Percentiles rank a stretch among this genome's conserved stretches.
These are phyloP conservation scores for Antheraea mylitta DNA, from an alignment of 1,140 invertebrate genomes.

Conservation along the genomic window DNA sequence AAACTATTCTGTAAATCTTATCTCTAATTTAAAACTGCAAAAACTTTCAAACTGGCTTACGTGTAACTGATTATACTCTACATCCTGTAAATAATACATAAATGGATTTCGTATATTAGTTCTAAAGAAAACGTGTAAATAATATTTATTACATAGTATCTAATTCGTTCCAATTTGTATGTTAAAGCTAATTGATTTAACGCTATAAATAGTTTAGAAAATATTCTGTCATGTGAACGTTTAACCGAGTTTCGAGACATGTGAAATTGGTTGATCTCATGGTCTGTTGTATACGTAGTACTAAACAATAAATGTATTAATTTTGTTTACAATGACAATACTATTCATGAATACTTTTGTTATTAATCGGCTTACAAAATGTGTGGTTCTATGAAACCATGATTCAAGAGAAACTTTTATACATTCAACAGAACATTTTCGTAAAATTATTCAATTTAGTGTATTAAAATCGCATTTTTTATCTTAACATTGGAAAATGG, in stretches of 20 bases:
- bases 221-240: neutral
- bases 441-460: no score
- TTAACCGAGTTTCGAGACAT: neutral
- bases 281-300: neutral
- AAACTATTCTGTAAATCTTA: no score
- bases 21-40: neutral
- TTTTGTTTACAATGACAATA: neutral
- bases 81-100: neutral
- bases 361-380: no score
- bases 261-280: neutral
- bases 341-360: no score
- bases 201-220: neutral
- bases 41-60: neutral
- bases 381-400: no score
- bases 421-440: no score
- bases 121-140: neutral
- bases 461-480: no score
- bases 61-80: neutral
- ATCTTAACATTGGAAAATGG: no score
- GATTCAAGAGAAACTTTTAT: no score
- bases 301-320: neutral
- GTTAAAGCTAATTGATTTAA: conserved; percentile 7
- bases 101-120: neutral
- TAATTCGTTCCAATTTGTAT: conserved; percentile 6
- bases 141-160: neutral